phyloP scores from a whole-genome alignment of 1,140 invertebrate genomes.

The Drosophila novamexicana region DNA sequence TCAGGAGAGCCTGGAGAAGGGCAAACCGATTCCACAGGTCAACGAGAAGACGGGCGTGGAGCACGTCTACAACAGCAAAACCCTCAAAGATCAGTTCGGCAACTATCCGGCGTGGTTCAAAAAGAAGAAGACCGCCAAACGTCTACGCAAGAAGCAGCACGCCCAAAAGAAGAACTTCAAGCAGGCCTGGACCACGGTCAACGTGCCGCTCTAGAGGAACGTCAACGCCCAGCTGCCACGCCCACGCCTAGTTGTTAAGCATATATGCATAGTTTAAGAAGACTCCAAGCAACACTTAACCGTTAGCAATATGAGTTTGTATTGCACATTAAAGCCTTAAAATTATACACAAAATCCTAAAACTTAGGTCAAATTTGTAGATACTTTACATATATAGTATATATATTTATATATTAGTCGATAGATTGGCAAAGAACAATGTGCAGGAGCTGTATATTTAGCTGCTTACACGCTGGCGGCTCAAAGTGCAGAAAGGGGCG shows the following conservation, averaged over 20 bases:
- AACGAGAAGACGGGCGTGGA: constrained; percentile 84
- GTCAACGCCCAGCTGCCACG: background rate
- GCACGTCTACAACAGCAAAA: constrained; percentile 86
- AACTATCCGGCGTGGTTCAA: constrained; percentile 88
- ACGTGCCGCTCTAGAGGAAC: constrained; percentile 71
- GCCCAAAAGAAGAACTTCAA: constrained; percentile 83
- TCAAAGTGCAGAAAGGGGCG: too few relatives aligned
- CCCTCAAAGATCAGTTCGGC: constrained; percentile 87
- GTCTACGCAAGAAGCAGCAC: constrained; percentile 85
- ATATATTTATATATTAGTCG: background rate
- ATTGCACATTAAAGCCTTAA: constrained; percentile 66
- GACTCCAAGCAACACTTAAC: background rate
- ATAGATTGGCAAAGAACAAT: too few relatives aligned
- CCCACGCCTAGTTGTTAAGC: constrained; percentile 51
- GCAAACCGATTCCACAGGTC: constrained; percentile 78
- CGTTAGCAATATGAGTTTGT: constrained; percentile 57
- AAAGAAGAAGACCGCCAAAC: constrained; percentile 85
- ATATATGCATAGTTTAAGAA: constrained; percentile 36
- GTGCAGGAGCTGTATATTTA: too few relatives aligned
- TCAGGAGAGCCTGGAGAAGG: constrained; percentile 82
- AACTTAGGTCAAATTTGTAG: constrained; percentile 14
- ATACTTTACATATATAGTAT: background rate
- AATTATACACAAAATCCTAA: constrained; percentile 33
- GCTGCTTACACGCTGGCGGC: too few relatives aligned
- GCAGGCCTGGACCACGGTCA: constrained; percentile 82